Evolutionary conservation across 2,888 invertebrate genomes (phyloP), one percentile per base, ranked within the genome.

Genomic region (Lapara coniferarum): DNA sequence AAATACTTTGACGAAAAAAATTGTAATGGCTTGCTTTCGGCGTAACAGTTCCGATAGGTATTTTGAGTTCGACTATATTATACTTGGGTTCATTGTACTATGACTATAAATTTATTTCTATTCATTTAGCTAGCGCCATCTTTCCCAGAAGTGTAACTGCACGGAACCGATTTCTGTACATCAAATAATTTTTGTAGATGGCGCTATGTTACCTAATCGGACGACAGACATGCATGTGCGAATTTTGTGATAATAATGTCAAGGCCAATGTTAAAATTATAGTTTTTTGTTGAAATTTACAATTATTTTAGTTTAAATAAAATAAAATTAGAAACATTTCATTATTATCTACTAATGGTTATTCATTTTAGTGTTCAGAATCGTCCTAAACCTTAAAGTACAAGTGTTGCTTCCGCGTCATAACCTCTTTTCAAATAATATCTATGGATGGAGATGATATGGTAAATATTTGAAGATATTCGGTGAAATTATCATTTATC

Each of bases 181-280:
- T 46, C 56, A 59, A 69, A 70, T 70, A 66, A 52, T 37, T 68
- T 73, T 67, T 73, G 74, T 80, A 85, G 85, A 77, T 81, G 83
- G 82, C 85, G 83, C 79, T 71, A 13, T 55, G 71, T 57, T 66
- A 63, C 49, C 73, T 63, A 70, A 53, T 77, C 76, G 73, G 73
- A 82, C 76, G 80, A n/a, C n/a, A n/a, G n/a, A n/a, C n/a, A n/a
- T 81, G 81, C 85, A 87, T 88, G 88, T 89, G 89, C 88, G 83
- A 89, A 83, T 86, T 85, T 87, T 83, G 81, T 86, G 85, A 86
- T 88, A 88, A 84, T 89, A 88, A 91, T 92, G 92, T 91, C 92
- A 92, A 92, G 92, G 93, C 89, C 91, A 90, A 82, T 85, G 86
- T 83, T 87, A 84, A 80, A 77, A 76, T 75, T 70, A 70, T 71